Base-by-base conservation (phyloP, 2,797 vertebrate species). In the Xerus rutilus region DNA sequence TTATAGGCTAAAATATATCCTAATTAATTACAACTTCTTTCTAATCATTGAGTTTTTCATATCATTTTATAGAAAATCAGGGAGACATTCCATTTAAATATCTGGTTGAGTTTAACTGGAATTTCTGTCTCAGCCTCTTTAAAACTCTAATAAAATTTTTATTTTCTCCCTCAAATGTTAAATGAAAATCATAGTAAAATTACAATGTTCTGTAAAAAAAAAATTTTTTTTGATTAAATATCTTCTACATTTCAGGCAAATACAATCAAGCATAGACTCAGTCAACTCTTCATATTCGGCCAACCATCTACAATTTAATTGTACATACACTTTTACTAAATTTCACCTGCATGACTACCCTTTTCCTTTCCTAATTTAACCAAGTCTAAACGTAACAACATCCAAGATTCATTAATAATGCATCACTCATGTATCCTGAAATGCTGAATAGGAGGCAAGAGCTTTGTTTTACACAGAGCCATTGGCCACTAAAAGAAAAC, bases 331-430 rank as follows among this genome's bases (percentile, higher is more conserved):
- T 95, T 84, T 91, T 83, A 65, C 25, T 83, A 92, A 94, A 92
- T 47, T 88, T 92, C 73, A 7, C 85, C 70, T 74, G 1, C 7
- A 30, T 81, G 14, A 67, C 28, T 86, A 79, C 2, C 4, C 21
- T 95, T 84, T 93, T 59, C 21, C 59, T 94, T 91, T 95, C 69
- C 47, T 91, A 96, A 92, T 93, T 93, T 95, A 87, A 91, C n/a
- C 5, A 74, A 43, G 14, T 72, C 85, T 96, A 87, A 96, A 96
- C 94, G 89, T 92, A 95, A 59, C 25, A 67, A 59, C 28, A 23
- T 97, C 35, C 25, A 95, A 83, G 32, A 72, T 89, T 39, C 10
- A 78, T 95, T 94, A 92, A 93, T 94, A 97, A 94, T 93, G 64
- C 3, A 95, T 83, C 77, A 81, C 49, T 86, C 77, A 86, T 73